These are phyloP conservation scores for Nymphalis c-album DNA, from an alignment of 2,888 invertebrate genomes.

Conservation along the genomic window DNA sequence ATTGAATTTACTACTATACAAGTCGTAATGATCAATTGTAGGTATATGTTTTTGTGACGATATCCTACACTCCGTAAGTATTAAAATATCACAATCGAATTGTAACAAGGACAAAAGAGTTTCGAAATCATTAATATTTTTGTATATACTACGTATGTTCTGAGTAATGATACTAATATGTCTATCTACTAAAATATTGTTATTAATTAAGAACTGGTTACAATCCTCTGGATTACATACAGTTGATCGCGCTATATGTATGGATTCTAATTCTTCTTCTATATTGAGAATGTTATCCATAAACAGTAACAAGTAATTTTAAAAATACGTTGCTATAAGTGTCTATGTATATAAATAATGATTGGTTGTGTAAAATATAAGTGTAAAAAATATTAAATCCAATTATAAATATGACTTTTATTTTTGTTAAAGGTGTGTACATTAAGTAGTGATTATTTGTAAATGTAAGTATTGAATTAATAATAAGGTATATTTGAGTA, in stretches of 20 bases:
- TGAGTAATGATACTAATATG: not conserved
- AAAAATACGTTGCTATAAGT: not conserved
- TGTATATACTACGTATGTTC: constrained; percentile 1
- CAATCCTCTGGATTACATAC: not conserved
- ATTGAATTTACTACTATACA: not conserved
- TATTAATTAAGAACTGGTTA: not conserved
- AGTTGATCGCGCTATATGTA: not conserved
- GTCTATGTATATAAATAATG: no score
- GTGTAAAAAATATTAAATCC: no score
- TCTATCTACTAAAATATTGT: not conserved
- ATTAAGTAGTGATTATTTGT: no score
- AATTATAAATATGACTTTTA: no score
- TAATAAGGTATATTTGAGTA: no score
- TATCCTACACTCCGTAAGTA: constrained; percentile 21
- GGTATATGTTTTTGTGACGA: not conserved
- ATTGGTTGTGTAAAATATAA: no score
- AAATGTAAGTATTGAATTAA: no score
- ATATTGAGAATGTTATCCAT: no score
- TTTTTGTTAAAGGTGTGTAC: no score
- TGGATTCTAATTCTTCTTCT: not conserved
- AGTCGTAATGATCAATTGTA: constrained; percentile 1
- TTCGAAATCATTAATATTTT: constrained; percentile 1
- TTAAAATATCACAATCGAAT: constrained; percentile 10
- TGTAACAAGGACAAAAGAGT: not conserved
- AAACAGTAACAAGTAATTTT: not conserved